Evolutionary conservation across 2,888 invertebrate species (phyloP), one percentile per base, ranked within the genome.

Genomic region (Apamea epomidion): DNA sequence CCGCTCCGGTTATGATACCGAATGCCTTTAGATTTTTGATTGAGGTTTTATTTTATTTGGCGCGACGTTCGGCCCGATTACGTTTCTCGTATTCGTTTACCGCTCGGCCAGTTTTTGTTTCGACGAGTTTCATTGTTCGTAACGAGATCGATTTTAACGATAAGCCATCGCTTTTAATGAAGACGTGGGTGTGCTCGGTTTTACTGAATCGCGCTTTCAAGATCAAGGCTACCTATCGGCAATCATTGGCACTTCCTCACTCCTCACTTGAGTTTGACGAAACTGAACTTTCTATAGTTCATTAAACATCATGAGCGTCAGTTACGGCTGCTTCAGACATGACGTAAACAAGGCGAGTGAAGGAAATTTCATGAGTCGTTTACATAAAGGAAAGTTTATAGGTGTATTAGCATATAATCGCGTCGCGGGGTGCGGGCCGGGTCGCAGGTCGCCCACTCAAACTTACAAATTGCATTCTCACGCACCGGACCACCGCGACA

Each of bases 21-120:
- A 94, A 94, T 94, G 96, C 96, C 94, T 96, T 94, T 93, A 94
- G 93, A 95, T 95, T 96, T 96, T 97, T 96, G 96, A 97, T 97
- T 96, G 96, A 96, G 95, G 95, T 96, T 96, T 95, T 95, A 93
- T 96, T 96, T 95, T 95, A 95, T 95, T 96, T 95, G 94, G 93
- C 89, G 93, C 94, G 95, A 96, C 95, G 95, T 94, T 94, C 92
- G 94, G 89, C 89, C 93, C 95, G 96, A 95, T 95, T 96, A 95
- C 95, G 95, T 95, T 96, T 95, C 96, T 96, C 95, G 96, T 95
- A 95, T 95, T 96, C 95, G 94, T 94, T 94, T 94, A 94, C 94
- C 95, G 96, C 89, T 94, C 93, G 95, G 94, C 92, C 93, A 94
- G 94, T 95, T 96, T 95, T 96, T 96, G 96, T 96, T 95, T 94